Conservation (phyloP, 2,888 invertebrate genomes). For the Leucania comma region DNA sequence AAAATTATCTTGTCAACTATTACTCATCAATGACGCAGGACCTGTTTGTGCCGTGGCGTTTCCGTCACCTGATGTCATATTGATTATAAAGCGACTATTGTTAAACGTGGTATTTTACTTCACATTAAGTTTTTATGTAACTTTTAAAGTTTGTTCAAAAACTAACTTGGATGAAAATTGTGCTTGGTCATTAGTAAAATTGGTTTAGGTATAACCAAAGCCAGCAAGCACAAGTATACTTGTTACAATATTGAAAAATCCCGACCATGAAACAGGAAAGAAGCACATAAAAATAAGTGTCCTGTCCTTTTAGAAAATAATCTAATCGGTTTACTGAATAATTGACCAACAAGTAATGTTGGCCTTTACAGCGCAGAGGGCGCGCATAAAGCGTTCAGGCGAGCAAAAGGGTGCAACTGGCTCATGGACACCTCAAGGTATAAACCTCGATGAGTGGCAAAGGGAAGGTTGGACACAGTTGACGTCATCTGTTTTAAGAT, state of each 20-base stretch:
- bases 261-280: background rate
- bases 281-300: background rate
- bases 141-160: background rate
- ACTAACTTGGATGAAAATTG: background rate
- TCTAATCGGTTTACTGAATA: conserved; percentile 16
- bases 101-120: conserved; percentile 33
- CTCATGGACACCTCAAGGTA: conserved; percentile 60
- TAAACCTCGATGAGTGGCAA: conserved; percentile 26
- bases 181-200: background rate
- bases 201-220: background rate
- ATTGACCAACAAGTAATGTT: conserved; percentile 28
- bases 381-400: conserved; percentile 46
- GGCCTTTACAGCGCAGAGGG: conserved; percentile 45
- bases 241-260: background rate
- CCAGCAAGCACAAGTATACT: background rate
- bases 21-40: conserved; percentile 68
- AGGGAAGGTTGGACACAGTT: conserved; percentile 35
- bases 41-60: conserved; percentile 47
- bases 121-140: conserved; percentile 5
- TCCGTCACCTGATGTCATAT: conserved; percentile 58
- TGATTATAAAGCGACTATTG: conserved; percentile 27
- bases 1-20: conserved; percentile 20
- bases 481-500: conserved; percentile 46
- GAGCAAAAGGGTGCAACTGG: conserved; percentile 59
- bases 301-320: background rate